Evolutionary conservation across 2,113 vertebrate species (phyloP).

Genomic region (Speoplatyrhinus poulsoni): DNA sequence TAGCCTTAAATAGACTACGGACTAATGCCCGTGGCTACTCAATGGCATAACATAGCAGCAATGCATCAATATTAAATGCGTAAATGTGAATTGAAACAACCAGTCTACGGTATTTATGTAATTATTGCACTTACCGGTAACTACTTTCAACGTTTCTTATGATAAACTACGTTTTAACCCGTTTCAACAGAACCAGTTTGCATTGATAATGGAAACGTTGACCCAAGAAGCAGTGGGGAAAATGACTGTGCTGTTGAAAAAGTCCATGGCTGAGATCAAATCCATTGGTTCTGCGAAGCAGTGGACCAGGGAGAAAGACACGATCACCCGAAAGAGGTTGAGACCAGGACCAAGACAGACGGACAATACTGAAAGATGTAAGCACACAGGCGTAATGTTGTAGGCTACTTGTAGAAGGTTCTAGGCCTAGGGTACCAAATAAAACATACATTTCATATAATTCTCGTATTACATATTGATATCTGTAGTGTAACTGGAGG

Average conservation of each 20-base stretch:
- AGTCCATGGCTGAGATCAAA: slow-evolving; percentile 19
- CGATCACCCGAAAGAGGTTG: not conserved
- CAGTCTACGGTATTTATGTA: too few species aligned
- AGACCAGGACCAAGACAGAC: not conserved
- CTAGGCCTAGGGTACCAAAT: too few species aligned
- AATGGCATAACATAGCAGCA: too few species aligned
- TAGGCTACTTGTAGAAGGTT: not conserved
- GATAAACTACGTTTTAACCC: not conserved
- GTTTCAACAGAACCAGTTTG: slow-evolving; percentile 46
- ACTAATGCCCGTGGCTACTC: too few species aligned
- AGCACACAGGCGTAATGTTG: not conserved
- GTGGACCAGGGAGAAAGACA: not conserved
- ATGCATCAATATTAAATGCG: too few species aligned
- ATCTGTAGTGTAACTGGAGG: slow-evolving; percentile 1
- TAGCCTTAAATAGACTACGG: too few species aligned
- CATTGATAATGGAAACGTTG: slow-evolving; percentile 45
- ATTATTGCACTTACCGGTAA: too few species aligned
- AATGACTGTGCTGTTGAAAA: slow-evolving; percentile 37
- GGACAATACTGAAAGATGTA: not conserved
- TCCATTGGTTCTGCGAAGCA: slow-evolving; percentile 3
- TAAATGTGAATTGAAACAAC: too few species aligned
- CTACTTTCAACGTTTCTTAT: too few species aligned
- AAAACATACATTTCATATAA: too few species aligned
- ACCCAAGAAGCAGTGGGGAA: slow-evolving; percentile 42
- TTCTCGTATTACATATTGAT: not conserved